Percentiles rank a stretch among this genome's conserved stretches.
phyloP scores from a whole-genome alignment of 2,797 vertebrate genomes.

The Podarcis lilfordi region DNA sequence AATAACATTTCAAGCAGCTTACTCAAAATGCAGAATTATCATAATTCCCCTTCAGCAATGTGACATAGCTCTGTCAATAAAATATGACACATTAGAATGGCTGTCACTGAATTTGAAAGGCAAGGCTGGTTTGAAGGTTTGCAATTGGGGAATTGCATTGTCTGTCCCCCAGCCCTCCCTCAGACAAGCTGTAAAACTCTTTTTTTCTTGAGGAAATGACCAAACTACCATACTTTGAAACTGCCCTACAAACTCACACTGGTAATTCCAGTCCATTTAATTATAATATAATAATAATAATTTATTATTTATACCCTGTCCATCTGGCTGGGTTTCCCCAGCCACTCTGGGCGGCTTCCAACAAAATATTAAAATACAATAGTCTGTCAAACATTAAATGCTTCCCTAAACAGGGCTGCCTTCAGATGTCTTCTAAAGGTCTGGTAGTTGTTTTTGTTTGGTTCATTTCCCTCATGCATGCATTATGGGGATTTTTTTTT shows the following conservation, averaged over 20 bases:
- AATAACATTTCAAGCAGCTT: not conserved
- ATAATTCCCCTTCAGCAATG: not conserved
- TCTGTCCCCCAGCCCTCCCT: not conserved
- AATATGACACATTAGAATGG: not conserved
- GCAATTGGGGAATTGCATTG: not conserved
- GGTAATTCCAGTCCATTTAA: not conserved
- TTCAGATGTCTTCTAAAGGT: no score
- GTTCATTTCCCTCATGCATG: not conserved
- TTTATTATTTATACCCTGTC: no score
- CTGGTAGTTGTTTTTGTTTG: no score
- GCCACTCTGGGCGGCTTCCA: no score
- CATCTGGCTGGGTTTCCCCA: no score
- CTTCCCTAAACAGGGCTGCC: no score
- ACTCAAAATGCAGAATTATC: not conserved
- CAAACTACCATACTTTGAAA: not conserved
- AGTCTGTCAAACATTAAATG: no score
- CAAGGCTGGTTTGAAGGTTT: not conserved
- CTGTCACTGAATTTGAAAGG: not conserved
- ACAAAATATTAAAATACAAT: no score
- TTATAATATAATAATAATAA: no score
- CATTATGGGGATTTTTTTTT: no score
- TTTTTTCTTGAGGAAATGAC: no score
- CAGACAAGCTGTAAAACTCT: not conserved
- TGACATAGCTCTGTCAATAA: not conserved
- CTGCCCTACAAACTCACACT: not conserved